Evolutionary conservation across 1,140 invertebrate species (phyloP), one percentile per base, ranked within the genome.

Genomic region (Drosophila sulfurigaster): DNA sequence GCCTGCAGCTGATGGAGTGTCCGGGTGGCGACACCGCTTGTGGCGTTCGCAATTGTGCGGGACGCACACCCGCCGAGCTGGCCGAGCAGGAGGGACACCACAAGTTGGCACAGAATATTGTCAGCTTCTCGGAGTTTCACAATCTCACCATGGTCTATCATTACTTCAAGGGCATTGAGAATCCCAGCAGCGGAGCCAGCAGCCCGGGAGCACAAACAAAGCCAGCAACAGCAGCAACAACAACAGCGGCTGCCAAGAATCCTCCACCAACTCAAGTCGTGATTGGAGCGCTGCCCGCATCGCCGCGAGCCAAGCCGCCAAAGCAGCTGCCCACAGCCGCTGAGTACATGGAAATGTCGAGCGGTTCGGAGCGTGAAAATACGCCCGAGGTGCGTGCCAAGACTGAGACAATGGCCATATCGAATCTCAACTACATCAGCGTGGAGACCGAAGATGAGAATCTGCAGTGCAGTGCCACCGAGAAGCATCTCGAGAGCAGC

Each of bases 131-230:
- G 93, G 96, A 95, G 94, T 95, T 95, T 94, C 96, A 96, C 91
- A 96, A 97, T 91, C 95, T 97, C 78, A 95, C 95, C 25, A 97
- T 95, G 87, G 96, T 97, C 94, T 97, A 97, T 85, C 96, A 95
- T 82, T 97, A 96, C 92, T 94, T 97, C 76, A 97, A 97, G 93
- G 96, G 96, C 66, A 95, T 97, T 91, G 95, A 95, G 13, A 83
- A 82, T 8, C 48, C 75, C 10, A 70, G 28, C 60, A 77, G 48
- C 8, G 59, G 57, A 1, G 73, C 72, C 13, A 81, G 68, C 64
- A 79, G 68, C 16, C 75, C 70, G 0, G 73, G 67, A 2, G 64
- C 75, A 1, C 78, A 77, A 28, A 51, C 78, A 30, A 85, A 87
- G 32, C 38, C 82, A 6, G 1, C 35, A 8, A 1, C 35, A 38